phyloP scores from a whole-genome alignment of 2,888 invertebrate species.

The Blastobasis lacticolella region DNA sequence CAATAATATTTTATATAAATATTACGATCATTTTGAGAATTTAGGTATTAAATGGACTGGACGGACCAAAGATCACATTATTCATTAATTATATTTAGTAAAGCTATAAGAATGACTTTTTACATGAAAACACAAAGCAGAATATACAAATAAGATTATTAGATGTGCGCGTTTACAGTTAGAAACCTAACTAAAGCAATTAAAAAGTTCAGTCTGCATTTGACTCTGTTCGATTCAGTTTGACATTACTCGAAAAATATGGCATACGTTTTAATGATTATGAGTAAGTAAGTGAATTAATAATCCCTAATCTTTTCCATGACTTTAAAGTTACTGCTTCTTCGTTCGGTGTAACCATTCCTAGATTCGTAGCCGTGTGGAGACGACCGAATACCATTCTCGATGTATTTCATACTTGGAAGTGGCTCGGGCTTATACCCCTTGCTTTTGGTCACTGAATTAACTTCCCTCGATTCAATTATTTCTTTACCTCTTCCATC shows the following conservation, averaged over 20 bases:
- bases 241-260: slow-evolving; percentile 36
- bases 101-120: slow-evolving; percentile 63
- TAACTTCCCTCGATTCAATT: slow-evolving; percentile 81
- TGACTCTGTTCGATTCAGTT: slow-evolving; percentile 46
- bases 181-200: slow-evolving; percentile 49
- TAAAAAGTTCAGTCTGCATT: slow-evolving; percentile 57
- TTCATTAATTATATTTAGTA: slow-evolving; percentile 60
- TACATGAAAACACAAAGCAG: slow-evolving; percentile 51
- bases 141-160: slow-evolving; percentile 42
- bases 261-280: slow-evolving; percentile 36
- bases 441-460: slow-evolving; percentile 79
- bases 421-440: slow-evolving; percentile 67
- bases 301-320: slow-evolving; percentile 67
- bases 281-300: slow-evolving; percentile 29
- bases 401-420: slow-evolving; percentile 68
- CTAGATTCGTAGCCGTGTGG: slow-evolving; percentile 49
- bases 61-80: slow-evolving; percentile 39
- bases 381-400: slow-evolving; percentile 58
- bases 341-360: slow-evolving; percentile 58
- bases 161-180: slow-evolving; percentile 41
- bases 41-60: slow-evolving; percentile 41
- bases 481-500: slow-evolving; percentile 79
- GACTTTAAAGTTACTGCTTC: slow-evolving; percentile 63
- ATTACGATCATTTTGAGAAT: neutral
- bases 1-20: slow-evolving; percentile 14